Evolutionary conservation across 2,888 invertebrate species (phyloP).

Genomic region (Trissolcus japonicus): DNA sequence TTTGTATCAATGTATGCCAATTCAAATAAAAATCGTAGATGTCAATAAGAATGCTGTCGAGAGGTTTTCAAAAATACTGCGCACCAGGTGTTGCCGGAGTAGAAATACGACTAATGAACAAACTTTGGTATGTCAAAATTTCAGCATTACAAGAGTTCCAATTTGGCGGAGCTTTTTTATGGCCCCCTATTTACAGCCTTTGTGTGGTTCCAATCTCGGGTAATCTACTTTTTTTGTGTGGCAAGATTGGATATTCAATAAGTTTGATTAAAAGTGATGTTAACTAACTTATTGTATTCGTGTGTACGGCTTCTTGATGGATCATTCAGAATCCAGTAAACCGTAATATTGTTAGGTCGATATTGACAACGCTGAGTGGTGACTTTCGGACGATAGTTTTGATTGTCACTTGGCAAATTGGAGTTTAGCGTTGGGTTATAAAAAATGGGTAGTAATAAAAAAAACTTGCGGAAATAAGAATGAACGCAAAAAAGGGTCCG

Average conservation of each 20-base stretch:
- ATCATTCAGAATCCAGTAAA: constrained; percentile 17
- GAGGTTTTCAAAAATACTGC: too few species aligned
- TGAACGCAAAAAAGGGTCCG: constrained; percentile 43
- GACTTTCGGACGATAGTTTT: constrained; percentile 31
- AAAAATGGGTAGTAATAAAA: constrained; percentile 34
- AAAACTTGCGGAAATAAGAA: constrained; percentile 32
- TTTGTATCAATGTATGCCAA: too few species aligned
- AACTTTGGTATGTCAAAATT: too few species aligned
- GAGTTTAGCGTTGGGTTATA: constrained; percentile 37
- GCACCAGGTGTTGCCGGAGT: too few species aligned
- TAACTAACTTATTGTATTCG: constrained; percentile 7
- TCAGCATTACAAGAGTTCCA: too few species aligned
- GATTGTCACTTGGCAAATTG: constrained; percentile 52
- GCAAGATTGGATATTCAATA: constrained; percentile 7
- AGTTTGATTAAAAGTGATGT: constrained; percentile 14
- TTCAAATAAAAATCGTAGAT: too few species aligned
- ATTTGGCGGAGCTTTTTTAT: too few species aligned
- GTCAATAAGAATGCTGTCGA: too few species aligned
- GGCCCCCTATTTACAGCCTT: too few species aligned
- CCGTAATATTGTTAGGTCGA: constrained; percentile 39
- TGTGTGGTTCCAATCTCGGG: too few species aligned
- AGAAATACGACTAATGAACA: not conserved
- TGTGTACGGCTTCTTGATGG: constrained; percentile 31
- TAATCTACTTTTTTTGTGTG: too few species aligned
- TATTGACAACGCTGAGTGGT: constrained; percentile 34